phyloP scores from a whole-genome alignment of 2,888 invertebrate species.

The Lymantria monacha region DNA sequence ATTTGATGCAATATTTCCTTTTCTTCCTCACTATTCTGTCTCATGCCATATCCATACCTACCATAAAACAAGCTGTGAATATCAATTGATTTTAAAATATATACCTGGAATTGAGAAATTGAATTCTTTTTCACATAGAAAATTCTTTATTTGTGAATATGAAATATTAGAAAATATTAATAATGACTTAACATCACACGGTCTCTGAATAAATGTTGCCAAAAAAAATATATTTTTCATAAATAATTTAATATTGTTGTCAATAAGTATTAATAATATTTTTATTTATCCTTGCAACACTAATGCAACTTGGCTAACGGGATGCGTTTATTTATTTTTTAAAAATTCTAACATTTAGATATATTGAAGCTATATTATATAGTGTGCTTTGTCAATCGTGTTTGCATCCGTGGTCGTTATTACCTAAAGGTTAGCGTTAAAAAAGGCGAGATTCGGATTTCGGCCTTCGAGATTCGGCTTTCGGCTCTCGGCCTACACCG shows the following conservation, averaged over 20 bases:
- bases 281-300: constrained; percentile 8
- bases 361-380: constrained; percentile 21
- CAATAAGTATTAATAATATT: background rate
- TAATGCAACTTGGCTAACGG: background rate
- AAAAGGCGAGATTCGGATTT: constrained; percentile 1
- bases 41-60: too few relatives aligned
- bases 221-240: too few relatives aligned
- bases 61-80: too few relatives aligned
- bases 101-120: too few relatives aligned
- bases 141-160: too few relatives aligned
- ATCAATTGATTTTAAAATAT: too few relatives aligned
- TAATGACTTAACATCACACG: too few relatives aligned
- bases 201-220: too few relatives aligned
- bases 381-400: constrained; percentile 26
- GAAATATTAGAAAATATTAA: too few relatives aligned
- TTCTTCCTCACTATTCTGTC: too few relatives aligned
- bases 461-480: constrained; percentile 18
- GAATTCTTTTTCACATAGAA: too few relatives aligned
- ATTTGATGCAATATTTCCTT: too few relatives aligned
- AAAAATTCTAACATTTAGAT: constrained; percentile 27
- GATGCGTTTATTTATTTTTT: constrained; percentile 30
- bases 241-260: background rate
- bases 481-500: constrained; percentile 1
- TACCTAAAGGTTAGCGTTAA: constrained; percentile 29
- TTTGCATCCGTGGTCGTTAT: constrained; percentile 16